phyloP scores from a whole-genome alignment of 1,140 invertebrate genomes.

The Eufriesea mexicana region DNA sequence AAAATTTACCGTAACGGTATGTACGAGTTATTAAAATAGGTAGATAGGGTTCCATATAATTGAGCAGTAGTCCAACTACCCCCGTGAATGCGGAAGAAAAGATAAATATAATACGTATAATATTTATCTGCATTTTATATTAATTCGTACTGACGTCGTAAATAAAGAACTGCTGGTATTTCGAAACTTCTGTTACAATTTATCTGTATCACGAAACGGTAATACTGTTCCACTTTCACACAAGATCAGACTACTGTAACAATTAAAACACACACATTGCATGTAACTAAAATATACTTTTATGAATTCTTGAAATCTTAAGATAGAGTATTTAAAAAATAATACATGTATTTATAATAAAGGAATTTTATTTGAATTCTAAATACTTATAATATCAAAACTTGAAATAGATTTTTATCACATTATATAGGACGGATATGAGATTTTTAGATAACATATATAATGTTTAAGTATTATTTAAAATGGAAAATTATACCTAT shows the following conservation, averaged over 20 bases:
- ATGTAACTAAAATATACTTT: neutral
- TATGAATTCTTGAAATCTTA: neutral
- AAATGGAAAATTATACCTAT: neutral
- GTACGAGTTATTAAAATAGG: slow-evolving; percentile 85
- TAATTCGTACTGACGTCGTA: neutral
- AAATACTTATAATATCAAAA: neutral
- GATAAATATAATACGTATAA: slow-evolving; percentile 84
- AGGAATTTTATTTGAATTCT: slow-evolving; percentile 8
- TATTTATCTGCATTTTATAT: slow-evolving; percentile 77
- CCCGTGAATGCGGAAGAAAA: slow-evolving; percentile 81
- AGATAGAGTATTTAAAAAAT: neutral
- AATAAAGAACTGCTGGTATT: neutral
- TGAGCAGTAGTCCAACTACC: slow-evolving; percentile 84
- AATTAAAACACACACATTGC: slow-evolving; percentile 6
- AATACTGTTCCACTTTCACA: neutral
- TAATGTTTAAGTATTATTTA: neutral
- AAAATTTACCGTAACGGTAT: slow-evolving; percentile 88
- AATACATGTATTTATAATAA: neutral
- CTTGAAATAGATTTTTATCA: neutral
- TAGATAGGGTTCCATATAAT: slow-evolving; percentile 84
- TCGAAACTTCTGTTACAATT: neutral
- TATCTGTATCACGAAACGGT: neutral
- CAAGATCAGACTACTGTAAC: slow-evolving; percentile 10
- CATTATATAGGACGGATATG: neutral
- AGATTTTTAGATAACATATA: neutral